Percentiles rank a stretch among this genome's conserved stretches.
phyloP scores from a whole-genome alignment of 2,113 vertebrate genomes.

The Corythornis cristatus region DNA sequence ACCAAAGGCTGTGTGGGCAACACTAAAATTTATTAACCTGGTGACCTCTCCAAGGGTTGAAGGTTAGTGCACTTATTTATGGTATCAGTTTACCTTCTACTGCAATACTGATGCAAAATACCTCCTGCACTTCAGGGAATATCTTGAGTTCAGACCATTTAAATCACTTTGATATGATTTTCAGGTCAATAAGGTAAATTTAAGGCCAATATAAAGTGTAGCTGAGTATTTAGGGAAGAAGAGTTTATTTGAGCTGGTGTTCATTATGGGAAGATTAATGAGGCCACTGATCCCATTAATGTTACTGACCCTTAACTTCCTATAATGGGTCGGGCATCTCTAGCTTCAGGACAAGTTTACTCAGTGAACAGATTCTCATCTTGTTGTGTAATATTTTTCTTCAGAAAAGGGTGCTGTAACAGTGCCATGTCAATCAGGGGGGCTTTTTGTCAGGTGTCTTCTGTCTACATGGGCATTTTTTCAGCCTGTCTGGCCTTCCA shows the following conservation, averaged over 20 bases:
- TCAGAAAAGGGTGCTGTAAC: not conserved
- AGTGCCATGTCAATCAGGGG: not conserved
- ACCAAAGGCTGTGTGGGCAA: not conserved
- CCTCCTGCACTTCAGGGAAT: not conserved
- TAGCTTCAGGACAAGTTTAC: conserved; percentile 39
- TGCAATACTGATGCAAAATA: not conserved
- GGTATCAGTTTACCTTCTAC: not conserved
- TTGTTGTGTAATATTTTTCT: conserved; percentile 3
- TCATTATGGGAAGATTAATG: conserved; percentile 68
- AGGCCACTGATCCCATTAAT: conserved; percentile 66
- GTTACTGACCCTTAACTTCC: conserved; percentile 63
- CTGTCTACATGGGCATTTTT: not conserved
- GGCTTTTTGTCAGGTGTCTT: not conserved
- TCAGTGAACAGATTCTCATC: not conserved
- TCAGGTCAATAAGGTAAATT: conserved; percentile 40
- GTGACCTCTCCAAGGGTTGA: not conserved
- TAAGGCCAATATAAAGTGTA: conserved; percentile 55
- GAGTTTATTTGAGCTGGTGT: conserved; percentile 9
- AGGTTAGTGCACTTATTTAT: not conserved
- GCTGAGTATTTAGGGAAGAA: conserved; percentile 37
- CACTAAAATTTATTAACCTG: not conserved
- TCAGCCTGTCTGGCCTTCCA: not conserved
- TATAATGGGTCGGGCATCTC: not conserved
- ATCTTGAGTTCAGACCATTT: conserved; percentile 33
- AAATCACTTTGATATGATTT: conserved; percentile 64